phyloP scores from a whole-genome alignment of 2,888 invertebrate genomes.

The Mythimna loreyi region DNA sequence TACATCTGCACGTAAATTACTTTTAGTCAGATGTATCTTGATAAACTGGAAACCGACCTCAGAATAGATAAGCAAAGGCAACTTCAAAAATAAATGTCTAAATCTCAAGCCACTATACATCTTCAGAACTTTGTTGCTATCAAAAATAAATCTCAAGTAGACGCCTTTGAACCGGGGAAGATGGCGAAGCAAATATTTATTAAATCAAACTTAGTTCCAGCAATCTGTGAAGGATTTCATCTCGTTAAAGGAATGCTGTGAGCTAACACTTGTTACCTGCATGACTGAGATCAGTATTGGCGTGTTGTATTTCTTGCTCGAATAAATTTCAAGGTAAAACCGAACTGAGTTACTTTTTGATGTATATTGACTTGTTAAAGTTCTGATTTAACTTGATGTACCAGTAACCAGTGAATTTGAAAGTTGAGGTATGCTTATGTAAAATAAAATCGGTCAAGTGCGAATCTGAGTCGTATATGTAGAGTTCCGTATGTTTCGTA shows the following conservation, averaged over 20 bases:
- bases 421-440: neutral
- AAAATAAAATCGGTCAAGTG: neutral
- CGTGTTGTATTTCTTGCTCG: constrained; percentile 27
- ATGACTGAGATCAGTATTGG: constrained; percentile 30
- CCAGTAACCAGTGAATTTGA: neutral
- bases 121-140: constrained; percentile 22
- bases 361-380: neutral
- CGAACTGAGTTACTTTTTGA: neutral
- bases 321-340: constrained; percentile 15
- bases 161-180: constrained; percentile 29
- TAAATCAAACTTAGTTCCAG: constrained; percentile 49
- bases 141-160: constrained; percentile 24
- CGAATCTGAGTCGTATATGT: no score
- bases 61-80: no score
- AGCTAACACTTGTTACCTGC: constrained; percentile 56
- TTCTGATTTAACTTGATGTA: neutral
- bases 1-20: no score
- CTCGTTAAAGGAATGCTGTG: constrained; percentile 46
- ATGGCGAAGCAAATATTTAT: constrained; percentile 54
- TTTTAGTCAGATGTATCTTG: no score
- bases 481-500: no score
- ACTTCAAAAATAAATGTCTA: neutral
- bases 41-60: no score
- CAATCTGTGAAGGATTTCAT: constrained; percentile 49
- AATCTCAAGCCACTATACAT: constrained; percentile 4